Base-by-base conservation (phyloP, 2,113 vertebrate genomes). In the Neolamprologus tretocephalus region DNA sequence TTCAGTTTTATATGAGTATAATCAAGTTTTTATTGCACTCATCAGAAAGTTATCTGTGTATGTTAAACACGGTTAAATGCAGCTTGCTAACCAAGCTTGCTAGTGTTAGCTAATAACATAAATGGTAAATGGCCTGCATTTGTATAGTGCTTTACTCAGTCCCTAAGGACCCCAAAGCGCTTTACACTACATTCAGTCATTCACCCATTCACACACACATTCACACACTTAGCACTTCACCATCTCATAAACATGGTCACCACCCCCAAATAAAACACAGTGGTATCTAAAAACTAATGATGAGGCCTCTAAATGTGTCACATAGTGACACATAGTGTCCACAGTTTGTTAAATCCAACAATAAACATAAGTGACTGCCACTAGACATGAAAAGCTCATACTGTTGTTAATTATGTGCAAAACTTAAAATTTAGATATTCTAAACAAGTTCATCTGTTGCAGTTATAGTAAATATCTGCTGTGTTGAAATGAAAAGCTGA, bases 91-190 rank as follows among this genome's bases (percentile, higher is more conserved):
- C 61, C 8, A 58, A 66, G 61, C 33, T 8, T 68, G 58, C 28
- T 63, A 63, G 16, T 7, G 66, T 71, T 42, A 71, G 10, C 35
- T 71, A 21, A 68, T 68, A 40, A 42, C n/a, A 14, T 23, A 57
- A 28, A 57, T 57, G 13, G 55, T 57, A 28, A 16, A 57, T 58
- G 55, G 55, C 0, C 55, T 28, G 55, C 0, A 58, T 58, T 58
- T 28, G 3, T 58, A 16, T 2, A 58, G 3, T 0, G 2, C 55
- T 57, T 57, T 57, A 3, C 23, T 57, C 0, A 2, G 55, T 57
- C 23, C 55, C 23, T 28, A 28, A 57, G 55, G 23, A 28, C 55
- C 13, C 55, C 55, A 16, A 57, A 57, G 54, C 23, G 23, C 54
- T 58, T 58, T 5, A 58, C 7, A 58, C 1, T 57, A 57, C 23